Conservation (phyloP, 2,888 invertebrate species). For the Aquatica leii region DNA sequence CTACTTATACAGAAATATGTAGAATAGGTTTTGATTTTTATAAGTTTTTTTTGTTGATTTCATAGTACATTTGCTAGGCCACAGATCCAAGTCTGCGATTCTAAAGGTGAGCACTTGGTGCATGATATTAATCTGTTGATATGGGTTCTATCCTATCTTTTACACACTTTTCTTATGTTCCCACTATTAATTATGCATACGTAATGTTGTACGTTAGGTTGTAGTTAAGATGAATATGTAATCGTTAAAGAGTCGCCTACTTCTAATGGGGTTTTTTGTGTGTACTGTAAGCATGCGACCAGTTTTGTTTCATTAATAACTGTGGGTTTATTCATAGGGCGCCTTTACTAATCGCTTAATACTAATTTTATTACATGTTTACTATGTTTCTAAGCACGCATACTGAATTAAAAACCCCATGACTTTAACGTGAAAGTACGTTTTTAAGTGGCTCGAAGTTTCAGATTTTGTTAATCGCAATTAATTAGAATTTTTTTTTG, state of each 20-base stretch:
- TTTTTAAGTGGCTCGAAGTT: no score
- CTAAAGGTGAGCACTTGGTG: conserved; percentile 57
- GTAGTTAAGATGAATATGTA: neutral
- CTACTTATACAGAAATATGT: conserved; percentile 29
- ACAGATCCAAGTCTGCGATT: conserved; percentile 52
- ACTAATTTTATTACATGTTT: no score
- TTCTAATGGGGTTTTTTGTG: neutral
- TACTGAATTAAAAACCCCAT: no score
- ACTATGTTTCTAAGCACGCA: no score
- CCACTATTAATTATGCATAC: neutral
- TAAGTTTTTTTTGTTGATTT: conserved; percentile 53
- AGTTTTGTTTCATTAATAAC: no score
- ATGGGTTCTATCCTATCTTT: conserved; percentile 22
- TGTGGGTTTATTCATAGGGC: no score
- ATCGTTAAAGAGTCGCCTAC: conserved; percentile 3
- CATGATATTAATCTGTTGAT: conserved; percentile 36
- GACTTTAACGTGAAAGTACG: no score
- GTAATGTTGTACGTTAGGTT: neutral
- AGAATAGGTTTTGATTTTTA: conserved; percentile 34
- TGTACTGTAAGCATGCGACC: no score
- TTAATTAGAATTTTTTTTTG: no score
- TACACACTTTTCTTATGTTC: neutral
- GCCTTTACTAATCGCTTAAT: no score
- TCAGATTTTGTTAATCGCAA: no score
- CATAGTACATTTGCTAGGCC: conserved; percentile 58